A percentile compares a stretch with the other conserved stretches of the same genome.
Conservation (phyloP, 2,113 vertebrate species). For the Dinomys branickii region DNA sequence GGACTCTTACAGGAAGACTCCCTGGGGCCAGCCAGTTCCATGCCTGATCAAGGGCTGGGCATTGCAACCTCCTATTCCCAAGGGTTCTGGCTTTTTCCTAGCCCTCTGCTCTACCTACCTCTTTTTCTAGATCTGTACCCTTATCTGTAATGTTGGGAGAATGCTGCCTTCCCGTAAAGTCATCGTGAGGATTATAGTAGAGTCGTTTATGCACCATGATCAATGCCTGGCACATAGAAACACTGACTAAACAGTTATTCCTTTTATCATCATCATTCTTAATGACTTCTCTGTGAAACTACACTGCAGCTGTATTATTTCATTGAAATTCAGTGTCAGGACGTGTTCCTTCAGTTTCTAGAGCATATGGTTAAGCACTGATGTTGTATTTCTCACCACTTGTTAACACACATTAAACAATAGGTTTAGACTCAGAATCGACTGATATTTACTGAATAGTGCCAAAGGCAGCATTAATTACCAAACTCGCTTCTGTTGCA, state of each 20-base stretch:
- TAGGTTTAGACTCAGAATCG: not conserved
- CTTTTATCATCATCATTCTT: not conserved
- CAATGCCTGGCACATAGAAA: not conserved
- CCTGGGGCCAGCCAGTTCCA: not conserved
- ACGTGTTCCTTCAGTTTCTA: not conserved
- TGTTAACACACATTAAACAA: not conserved
- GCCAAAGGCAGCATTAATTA: accelerated
- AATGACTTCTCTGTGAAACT: not conserved
- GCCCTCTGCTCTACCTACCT: not conserved
- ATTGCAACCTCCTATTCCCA: not conserved
- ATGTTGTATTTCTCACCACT: not conserved
- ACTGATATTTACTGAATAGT: not conserved
- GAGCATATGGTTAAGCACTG: not conserved
- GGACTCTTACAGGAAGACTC: not conserved
- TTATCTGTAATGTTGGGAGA: not conserved
- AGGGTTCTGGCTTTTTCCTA: not conserved
- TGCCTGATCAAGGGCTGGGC: not conserved
- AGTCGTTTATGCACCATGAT: not conserved
- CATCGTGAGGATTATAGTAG: not conserved
- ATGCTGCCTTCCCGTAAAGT: no score
- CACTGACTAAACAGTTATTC: not conserved
- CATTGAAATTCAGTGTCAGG: not conserved
- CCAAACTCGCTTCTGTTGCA: not conserved
- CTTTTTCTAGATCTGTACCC: not conserved
- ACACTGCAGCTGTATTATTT: not conserved